These are phyloP conservation scores for Etheostoma perlongum DNA, from an alignment of 2,797 vertebrate genomes.

Conservation along the genomic window DNA sequence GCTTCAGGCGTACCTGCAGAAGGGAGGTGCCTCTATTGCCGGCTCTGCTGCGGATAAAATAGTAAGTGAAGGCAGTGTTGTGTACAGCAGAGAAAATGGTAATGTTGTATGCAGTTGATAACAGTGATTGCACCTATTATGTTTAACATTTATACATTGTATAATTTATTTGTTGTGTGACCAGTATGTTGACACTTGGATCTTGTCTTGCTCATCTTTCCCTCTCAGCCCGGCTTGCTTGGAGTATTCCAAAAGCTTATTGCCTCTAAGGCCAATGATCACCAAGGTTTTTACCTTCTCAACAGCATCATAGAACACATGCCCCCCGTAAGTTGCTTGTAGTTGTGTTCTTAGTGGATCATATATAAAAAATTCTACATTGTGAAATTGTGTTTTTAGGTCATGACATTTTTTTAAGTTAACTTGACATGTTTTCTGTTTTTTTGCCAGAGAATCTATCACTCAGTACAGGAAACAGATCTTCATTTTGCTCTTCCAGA, in stretches of 20 bases:
- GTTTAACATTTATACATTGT: neutral
- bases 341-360: neutral
- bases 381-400: neutral
- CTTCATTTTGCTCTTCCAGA: slow-evolving; percentile 98
- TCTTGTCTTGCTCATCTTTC: neutral
- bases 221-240: slow-evolving; percentile 91
- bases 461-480: slow-evolving; percentile 97
- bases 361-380: neutral
- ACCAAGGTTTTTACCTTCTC: slow-evolving; percentile 98
- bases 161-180: neutral
- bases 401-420: slow-evolving; percentile 9
- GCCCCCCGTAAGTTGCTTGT: slow-evolving; percentile 90
- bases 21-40: slow-evolving; percentile 91
- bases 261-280: slow-evolving; percentile 98
- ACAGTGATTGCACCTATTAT: neutral
- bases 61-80: slow-evolving; percentile 80
- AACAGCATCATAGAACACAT: slow-evolving; percentile 98
- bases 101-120: neutral
- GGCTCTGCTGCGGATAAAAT: slow-evolving; percentile 94
- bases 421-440: neutral
- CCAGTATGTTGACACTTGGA: neutral
- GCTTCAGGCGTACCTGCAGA: slow-evolving; percentile 95
- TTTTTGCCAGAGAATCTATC: slow-evolving; percentile 89
- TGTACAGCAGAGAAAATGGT: neutral
- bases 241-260: slow-evolving; percentile 99